A percentile compares a stretch with the other conserved stretches of the same genome.
Conservation (phyloP, 2,113 vertebrate species). For the Emberiza fucata region DNA sequence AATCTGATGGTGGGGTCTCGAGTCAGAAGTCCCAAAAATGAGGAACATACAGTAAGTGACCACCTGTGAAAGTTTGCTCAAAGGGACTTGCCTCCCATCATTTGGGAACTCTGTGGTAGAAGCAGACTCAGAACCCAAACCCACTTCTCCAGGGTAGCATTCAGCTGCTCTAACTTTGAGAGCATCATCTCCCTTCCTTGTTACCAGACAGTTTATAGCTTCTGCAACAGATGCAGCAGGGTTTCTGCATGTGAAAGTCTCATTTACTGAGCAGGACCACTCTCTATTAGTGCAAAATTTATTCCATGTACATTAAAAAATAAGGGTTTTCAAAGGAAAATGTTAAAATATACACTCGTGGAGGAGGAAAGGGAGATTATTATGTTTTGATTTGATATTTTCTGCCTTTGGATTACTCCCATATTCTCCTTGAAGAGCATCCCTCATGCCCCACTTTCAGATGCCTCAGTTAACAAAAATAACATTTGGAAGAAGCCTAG, state of each 20-base stretch:
- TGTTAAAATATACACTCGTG: neutral
- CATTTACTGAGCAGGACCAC: neutral
- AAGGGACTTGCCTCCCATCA: constrained; percentile 60
- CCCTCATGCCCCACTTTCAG: neutral
- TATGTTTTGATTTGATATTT: neutral
- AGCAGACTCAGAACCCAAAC: constrained; percentile 49
- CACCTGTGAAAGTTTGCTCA: constrained; percentile 48
- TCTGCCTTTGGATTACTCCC: neutral
- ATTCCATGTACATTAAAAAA: neutral
- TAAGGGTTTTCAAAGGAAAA: neutral
- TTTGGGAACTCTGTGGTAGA: constrained; percentile 59
- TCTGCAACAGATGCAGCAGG: constrained; percentile 13
- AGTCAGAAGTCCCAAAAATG: constrained; percentile 29
- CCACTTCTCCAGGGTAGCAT: constrained; percentile 54
- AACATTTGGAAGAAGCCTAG: neutral
- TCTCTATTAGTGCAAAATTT: neutral
- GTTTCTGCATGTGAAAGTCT: neutral
- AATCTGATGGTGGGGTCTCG: neutral
- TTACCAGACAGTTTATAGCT: neutral
- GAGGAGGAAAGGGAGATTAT: neutral
- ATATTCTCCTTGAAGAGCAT: neutral
- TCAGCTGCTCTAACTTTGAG: constrained; percentile 3
- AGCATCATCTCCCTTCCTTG: constrained; percentile 39
- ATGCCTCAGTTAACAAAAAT: neutral
- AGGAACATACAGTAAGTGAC: constrained; percentile 37